Percentiles rank a stretch among this genome's conserved stretches.
These are phyloP conservation scores for Rhinophrynus dorsalis DNA, from an alignment of 2,797 vertebrate genomes.

Conservation along the genomic window DNA sequence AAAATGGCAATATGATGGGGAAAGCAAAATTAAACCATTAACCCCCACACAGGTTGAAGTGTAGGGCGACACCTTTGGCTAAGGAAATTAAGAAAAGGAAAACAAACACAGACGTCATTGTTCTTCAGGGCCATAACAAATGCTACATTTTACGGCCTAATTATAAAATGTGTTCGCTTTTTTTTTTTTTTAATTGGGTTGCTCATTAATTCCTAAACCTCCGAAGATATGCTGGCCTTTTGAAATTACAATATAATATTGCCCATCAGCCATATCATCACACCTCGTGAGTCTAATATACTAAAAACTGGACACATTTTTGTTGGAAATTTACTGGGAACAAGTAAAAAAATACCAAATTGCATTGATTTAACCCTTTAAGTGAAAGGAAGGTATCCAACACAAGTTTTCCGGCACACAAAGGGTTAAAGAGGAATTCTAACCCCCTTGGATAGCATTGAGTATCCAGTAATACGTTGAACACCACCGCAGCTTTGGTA, in stretches of 20 bases:
- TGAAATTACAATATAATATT: background rate
- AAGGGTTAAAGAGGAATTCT: too few relatives aligned
- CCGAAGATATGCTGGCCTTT: conserved; percentile 1
- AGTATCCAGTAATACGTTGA: too few relatives aligned
- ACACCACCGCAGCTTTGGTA: too few relatives aligned
- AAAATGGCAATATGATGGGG: background rate
- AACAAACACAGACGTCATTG: background rate
- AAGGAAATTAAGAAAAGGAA: background rate
- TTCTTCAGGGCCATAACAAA: background rate
- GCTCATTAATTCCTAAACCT: conserved; percentile 7
- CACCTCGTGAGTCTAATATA: too few relatives aligned
- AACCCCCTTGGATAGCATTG: too few relatives aligned
- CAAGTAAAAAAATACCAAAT: too few relatives aligned
- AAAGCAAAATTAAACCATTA: background rate
- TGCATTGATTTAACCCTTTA: too few relatives aligned
- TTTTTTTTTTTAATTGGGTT: background rate
- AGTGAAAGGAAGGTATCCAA: too few relatives aligned
- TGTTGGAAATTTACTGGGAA: too few relatives aligned
- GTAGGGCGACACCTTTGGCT: background rate
- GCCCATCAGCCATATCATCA: background rate
- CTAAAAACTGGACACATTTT: too few relatives aligned
- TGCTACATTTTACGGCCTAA: background rate
- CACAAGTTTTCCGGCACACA: too few relatives aligned
- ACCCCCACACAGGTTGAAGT: background rate
- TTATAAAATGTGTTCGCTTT: background rate